A percentile compares a stretch with the other conserved stretches of the same genome.
These are phyloP conservation scores for Equus przewalskii DNA, from an alignment of 2,113 vertebrate species.

Conservation along the genomic window DNA sequence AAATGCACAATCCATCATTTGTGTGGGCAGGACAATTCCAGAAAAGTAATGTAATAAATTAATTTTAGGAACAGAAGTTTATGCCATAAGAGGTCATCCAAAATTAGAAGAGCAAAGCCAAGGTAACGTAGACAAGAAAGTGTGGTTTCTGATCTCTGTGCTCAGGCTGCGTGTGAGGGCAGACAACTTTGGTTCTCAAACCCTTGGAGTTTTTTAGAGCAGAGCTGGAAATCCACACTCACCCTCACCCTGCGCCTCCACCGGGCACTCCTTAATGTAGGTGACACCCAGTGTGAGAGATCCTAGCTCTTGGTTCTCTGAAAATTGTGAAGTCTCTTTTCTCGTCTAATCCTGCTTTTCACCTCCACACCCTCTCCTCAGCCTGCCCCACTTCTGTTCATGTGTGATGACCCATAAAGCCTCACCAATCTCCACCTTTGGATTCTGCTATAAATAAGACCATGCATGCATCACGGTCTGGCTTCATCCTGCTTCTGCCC, in stretches of 20 bases:
- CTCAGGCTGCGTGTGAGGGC: neutral
- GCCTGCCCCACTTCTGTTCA: neutral
- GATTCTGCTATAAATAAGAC: neutral
- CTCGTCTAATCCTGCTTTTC: neutral
- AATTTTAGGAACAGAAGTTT: too few species aligned
- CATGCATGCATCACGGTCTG: neutral
- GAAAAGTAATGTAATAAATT: neutral
- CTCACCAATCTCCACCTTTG: neutral
- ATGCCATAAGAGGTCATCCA: too few species aligned
- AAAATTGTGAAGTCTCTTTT: neutral
- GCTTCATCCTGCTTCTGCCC: neutral
- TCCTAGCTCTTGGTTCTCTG: neutral
- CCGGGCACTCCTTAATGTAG: neutral
- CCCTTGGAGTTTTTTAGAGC: neutral
- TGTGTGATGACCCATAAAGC: neutral
- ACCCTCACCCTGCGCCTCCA: neutral
- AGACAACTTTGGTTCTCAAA: neutral
- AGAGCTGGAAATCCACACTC: neutral
- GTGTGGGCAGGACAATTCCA: neutral
- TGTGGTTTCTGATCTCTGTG: neutral
- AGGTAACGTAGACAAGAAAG: neutral
- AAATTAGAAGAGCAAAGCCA: neutral
- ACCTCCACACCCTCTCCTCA: neutral
- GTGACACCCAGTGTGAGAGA: neutral
- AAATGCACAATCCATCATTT: neutral